Evolutionary conservation across 2,113 vertebrate species (phyloP).

Genomic region (Pachyramphus minor): DNA sequence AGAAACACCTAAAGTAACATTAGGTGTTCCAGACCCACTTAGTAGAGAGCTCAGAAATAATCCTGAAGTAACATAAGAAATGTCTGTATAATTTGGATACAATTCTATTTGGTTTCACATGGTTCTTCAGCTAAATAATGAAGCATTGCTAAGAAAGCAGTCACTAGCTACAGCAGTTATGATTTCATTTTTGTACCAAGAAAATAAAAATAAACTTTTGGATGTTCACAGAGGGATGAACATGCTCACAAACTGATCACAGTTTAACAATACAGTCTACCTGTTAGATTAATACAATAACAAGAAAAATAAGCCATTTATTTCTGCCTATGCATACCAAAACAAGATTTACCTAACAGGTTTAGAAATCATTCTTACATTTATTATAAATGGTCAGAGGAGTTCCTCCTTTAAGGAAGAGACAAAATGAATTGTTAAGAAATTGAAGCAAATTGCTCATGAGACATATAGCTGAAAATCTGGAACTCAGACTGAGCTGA

Average conservation of each 20-base stretch:
- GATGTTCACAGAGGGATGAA: background rate
- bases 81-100: constrained; percentile 3
- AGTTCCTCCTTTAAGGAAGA: background rate
- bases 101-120: background rate
- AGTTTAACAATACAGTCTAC: background rate
- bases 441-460: background rate
- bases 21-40: constrained; percentile 13
- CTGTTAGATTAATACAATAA: background rate
- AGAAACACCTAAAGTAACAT: constrained; percentile 8
- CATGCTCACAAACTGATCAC: background rate
- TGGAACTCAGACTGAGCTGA: background rate
- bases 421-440: background rate
- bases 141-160: background rate
- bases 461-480: background rate
- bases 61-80: background rate
- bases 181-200: background rate
- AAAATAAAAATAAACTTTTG: background rate
- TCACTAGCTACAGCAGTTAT: background rate
- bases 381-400: background rate
- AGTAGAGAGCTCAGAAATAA: constrained; percentile 5
- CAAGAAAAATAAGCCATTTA: background rate
- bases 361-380: background rate
- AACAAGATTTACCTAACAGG: background rate
- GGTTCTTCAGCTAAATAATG: background rate
- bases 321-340: background rate